Evolutionary conservation across 2,113 vertebrate genomes (phyloP), one percentile per base, ranked within the genome.

Genomic region (Bos javanicus): DNA sequence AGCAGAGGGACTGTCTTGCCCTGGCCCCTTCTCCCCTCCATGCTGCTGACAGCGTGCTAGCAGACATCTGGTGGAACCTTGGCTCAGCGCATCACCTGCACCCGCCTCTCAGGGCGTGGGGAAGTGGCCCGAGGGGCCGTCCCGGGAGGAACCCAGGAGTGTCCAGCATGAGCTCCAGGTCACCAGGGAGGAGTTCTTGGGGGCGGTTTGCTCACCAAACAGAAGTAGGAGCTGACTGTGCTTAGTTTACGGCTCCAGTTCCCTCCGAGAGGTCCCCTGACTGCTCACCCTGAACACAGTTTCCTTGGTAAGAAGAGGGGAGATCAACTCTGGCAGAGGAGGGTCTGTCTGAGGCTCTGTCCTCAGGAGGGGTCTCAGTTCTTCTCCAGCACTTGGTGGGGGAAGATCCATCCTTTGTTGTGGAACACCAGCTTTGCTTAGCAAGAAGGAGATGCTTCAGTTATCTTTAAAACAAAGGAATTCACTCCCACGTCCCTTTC

Each of bases 111-210:
- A 0, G 16, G 23, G 15, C 21, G 14, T 10, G 17, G 57, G 33
- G 21, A 86, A 16, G 86, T 6, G 19, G 28, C 26, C 39, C 3
- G 4, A 11, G 16, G 33, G 36, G 7, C n/a, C 3, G 54, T 57
- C 10, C 21, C 0, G 28, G 4, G 4, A 9, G 33, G 21, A 56
- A 8, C 5, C 3, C 11, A 6, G 46, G 9, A 2, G 3, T 0
- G 6, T 13, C 3, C 57, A 46, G 33, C 23, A 7, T 0, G 1
- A 67, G 28, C 16, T 59, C 3, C 2, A 2, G 0, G 6, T 15
- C 11, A 12, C 19, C 10, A 13, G 43, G 5, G 28, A 43, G 36
- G 8, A 14, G 15, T 28, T 12, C 9, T 50, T 6, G 74, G 30
- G 57, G 80, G 36, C 0, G 5, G 50, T 3, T 23, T 6, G 5